Percentiles rank a stretch among this genome's conserved stretches.
These are phyloP conservation scores for Parotocinclus haroldoi DNA, from an alignment of 2,797 vertebrate species.

Conservation along the genomic window DNA sequence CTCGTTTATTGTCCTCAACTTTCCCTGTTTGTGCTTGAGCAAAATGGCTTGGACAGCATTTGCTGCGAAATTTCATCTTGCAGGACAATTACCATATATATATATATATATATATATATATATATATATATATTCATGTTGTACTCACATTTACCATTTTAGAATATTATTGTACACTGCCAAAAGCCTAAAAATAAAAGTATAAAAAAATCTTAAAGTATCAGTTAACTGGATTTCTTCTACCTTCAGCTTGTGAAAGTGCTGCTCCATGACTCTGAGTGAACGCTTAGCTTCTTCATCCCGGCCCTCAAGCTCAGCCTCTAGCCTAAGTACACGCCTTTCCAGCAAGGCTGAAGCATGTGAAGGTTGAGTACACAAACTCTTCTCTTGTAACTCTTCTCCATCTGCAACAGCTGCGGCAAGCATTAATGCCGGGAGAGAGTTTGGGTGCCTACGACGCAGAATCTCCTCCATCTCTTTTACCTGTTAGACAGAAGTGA, in stretches of 20 bases:
- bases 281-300: constrained; percentile 88
- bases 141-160: too few species aligned
- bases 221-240: background rate
- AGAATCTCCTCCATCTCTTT: constrained; percentile 76
- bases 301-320: constrained; percentile 84
- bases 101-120: too few species aligned
- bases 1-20: too few species aligned
- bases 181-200: too few species aligned
- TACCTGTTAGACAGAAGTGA: constrained; percentile 56
- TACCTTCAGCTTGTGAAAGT: constrained; percentile 90
- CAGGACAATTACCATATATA: too few species aligned
- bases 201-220: background rate
- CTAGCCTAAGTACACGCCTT: constrained; percentile 81
- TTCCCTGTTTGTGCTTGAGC: too few species aligned
- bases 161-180: too few species aligned
- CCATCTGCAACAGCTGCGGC: constrained; percentile 75
- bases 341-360: constrained; percentile 78
- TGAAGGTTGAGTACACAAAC: constrained; percentile 20
- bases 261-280: constrained; percentile 86
- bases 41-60: too few species aligned
- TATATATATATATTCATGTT: too few species aligned
- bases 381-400: constrained; percentile 9
- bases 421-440: constrained; percentile 85
- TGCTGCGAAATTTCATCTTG: too few species aligned
- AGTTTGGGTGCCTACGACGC: constrained; percentile 83